Evolutionary conservation across 2,797 vertebrate genomes (phyloP).

Genomic region (Lindbergichthys nudifrons): DNA sequence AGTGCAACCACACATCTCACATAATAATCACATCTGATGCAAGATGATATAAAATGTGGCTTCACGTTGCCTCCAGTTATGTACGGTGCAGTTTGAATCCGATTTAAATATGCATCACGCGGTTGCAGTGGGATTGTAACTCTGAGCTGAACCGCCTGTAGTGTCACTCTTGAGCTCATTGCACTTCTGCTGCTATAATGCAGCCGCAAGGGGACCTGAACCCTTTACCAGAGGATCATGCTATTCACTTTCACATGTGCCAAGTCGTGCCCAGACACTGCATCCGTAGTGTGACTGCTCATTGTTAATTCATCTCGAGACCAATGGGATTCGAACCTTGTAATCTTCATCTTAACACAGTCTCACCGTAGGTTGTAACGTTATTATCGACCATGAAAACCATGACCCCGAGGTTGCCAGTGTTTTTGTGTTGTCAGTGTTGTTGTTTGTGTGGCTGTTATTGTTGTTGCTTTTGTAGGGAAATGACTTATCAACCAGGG

Average conservation of each 20-base stretch:
- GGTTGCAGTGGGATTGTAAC: conserved; percentile 58
- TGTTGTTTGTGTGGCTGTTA: conserved; percentile 31
- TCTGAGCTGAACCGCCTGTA: conserved; percentile 61
- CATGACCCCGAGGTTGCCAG: conserved; percentile 10
- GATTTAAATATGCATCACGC: conserved; percentile 68
- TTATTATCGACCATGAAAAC: conserved; percentile 34
- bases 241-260: conserved; percentile 44
- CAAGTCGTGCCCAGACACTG: conserved; percentile 45
- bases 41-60: conserved; percentile 48
- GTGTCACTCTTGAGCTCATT: conserved; percentile 51
- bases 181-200: conserved; percentile 45
- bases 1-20: conserved; percentile 51
- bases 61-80: conserved; percentile 49
- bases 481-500: conserved; percentile 36
- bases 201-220: conserved; percentile 41
- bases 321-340: conserved; percentile 49
- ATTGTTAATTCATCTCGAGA: conserved; percentile 63
- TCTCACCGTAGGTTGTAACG: conserved; percentile 21
- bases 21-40: conserved; percentile 65
- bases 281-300: conserved; percentile 55
- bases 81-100: conserved; percentile 39
- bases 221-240: conserved; percentile 38
- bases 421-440: conserved; percentile 23
- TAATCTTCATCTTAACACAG: conserved; percentile 40
- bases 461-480: conserved; percentile 30